phyloP scores from a whole-genome alignment of 1,140 invertebrate genomes.

The Vollenhovia emeryi region DNA sequence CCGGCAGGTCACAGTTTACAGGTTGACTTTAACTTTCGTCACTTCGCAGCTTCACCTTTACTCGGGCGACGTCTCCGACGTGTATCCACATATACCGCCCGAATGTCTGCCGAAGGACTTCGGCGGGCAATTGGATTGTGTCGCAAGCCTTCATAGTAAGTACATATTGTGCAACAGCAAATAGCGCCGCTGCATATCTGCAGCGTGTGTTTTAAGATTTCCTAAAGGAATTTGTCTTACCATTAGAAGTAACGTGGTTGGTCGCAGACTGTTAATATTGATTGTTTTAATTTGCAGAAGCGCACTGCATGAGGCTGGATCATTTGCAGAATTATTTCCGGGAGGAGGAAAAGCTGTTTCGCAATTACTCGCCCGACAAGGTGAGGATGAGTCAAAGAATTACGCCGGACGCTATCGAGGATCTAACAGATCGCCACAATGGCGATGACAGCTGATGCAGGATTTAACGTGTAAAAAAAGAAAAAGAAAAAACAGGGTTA shows the following conservation, averaged over 20 bases:
- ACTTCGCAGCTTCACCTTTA: slow-evolving; percentile 83
- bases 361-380: slow-evolving; percentile 41
- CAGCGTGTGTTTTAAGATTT: neutral
- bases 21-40: slow-evolving; percentile 34
- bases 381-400: neutral
- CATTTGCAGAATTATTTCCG: slow-evolving; percentile 82
- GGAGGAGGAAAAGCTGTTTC: slow-evolving; percentile 80
- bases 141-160: slow-evolving; percentile 79
- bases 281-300: slow-evolving; percentile 67
- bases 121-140: slow-evolving; percentile 82
- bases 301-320: slow-evolving; percentile 77
- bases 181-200: neutral
- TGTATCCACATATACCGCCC: slow-evolving; percentile 82
- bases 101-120: slow-evolving; percentile 84
- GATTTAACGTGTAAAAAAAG: neutral
- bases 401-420: neutral
- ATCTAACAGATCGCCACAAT: neutral
- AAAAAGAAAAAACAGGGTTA: neutral
- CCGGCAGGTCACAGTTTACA: too few relatives aligned
- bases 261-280: neutral
- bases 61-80: slow-evolving; percentile 79
- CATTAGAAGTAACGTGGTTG: neutral
- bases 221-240: neutral
- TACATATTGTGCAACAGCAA: neutral
- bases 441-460: neutral